Evolutionary conservation across 2,888 invertebrate species (phyloP), one percentile per base, ranked within the genome.

Genomic region (Germaria angustata): DNA sequence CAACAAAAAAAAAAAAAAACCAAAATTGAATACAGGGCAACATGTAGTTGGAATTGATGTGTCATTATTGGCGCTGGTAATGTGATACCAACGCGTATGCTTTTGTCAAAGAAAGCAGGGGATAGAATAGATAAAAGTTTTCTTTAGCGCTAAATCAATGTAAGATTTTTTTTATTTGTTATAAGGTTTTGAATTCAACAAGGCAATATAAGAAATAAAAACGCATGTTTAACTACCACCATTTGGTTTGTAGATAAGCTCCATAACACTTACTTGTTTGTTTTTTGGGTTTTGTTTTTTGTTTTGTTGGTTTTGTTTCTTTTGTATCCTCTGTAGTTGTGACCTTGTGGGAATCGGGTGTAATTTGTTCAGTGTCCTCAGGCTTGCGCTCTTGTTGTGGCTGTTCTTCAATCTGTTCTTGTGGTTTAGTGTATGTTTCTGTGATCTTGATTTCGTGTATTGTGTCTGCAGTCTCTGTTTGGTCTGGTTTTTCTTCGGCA

Each of bases 291-390:
- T 86, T 87, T 63, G 86, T 85, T 87, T 87, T 90, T 86, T 87
- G 86, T 91, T 92, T 88, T 90, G 90, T 84, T 87, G 92, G 80
- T 90, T 91, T 89, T 88, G 92, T 91, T 86, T 88, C 88, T 85
- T 86, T 87, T 86, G 88, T 89, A 87, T 89, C 89, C 88, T 87
- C 87, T 85, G 80, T 87, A 85, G 89, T 86, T 87, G 86, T 87
- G 80, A 89, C 89, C 86, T 89, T 92, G 86, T 88, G 87, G 86
- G 87, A 87, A 87, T 89, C 88, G 84, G 91, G 87, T 80, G 92
- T 88, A 89, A 92, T 92, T 87, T 92, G 92, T 87, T 89, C 89
- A 85, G 88, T 89, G 87, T 89, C 88, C 87, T 88, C 89, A 86
- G 88, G 87, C 86, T 90, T 89, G 85, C 86, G 87, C 81, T 85